Conservation (phyloP, 2,797 vertebrate species). For the Orientallactaga sibirica region DNA sequence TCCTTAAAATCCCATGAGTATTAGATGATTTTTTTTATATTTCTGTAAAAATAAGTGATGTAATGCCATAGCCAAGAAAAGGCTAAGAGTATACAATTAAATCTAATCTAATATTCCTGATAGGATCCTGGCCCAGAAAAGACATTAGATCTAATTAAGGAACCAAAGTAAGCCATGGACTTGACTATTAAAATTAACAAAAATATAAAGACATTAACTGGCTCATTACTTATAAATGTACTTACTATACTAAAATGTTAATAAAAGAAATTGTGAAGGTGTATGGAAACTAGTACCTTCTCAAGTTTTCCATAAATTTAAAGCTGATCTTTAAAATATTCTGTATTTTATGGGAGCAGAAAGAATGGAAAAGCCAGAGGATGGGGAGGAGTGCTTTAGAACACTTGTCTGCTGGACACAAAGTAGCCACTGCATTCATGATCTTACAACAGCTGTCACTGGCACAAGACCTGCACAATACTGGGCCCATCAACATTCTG, state of each 20-base stretch:
- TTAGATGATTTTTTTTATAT: background rate
- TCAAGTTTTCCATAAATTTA: conserved; percentile 34
- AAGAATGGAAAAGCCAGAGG: too few species aligned
- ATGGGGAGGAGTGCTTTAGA: too few species aligned
- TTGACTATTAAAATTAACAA: conserved; percentile 32
- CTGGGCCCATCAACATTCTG: too few species aligned
- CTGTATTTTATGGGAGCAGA: too few species aligned
- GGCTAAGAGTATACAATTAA: background rate
- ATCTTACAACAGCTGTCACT: too few species aligned
- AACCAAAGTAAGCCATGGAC: background rate
- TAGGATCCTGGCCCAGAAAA: too few species aligned
- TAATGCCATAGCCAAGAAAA: too few species aligned
- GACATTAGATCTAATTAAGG: background rate
- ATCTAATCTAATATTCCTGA: too few species aligned
- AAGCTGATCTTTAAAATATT: conserved; percentile 38
- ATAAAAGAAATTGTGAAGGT: background rate
- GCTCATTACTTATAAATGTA: background rate
- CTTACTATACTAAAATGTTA: background rate
- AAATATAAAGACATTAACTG: background rate
- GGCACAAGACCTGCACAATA: too few species aligned
- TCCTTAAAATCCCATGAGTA: conserved; percentile 5
- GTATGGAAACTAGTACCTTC: background rate
- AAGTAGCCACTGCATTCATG: too few species aligned
- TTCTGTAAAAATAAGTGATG: background rate
- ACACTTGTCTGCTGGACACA: too few species aligned